A percentile compares a stretch with the other conserved stretches of the same genome.
phyloP scores from a whole-genome alignment of 2,113 vertebrate species.

The Cyanoramphus novaezelandiae region DNA sequence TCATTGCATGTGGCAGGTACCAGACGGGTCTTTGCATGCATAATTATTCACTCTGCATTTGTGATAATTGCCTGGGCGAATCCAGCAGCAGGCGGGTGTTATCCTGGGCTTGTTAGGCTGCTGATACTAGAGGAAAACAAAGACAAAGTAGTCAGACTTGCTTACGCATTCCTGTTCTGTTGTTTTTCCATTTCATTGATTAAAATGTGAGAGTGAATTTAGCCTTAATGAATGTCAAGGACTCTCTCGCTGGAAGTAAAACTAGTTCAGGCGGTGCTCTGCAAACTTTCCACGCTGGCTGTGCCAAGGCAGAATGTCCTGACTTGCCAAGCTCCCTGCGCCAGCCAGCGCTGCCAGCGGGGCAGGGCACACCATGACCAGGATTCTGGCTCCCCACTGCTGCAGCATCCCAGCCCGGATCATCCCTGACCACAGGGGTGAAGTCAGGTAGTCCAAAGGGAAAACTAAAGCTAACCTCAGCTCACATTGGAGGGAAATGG shows the following conservation, averaged over 20 bases:
- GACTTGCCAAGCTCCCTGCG: not conserved
- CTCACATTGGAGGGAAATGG: fast-evolving
- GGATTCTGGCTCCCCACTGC: not conserved
- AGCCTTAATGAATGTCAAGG: conserved; percentile 40
- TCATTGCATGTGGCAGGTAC: conserved; percentile 34
- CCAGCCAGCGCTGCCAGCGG: fast-evolving
- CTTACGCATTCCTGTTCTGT: conserved; percentile 26
- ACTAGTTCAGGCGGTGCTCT: not conserved
- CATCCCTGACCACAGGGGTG: not conserved
- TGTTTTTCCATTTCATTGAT: conserved; percentile 54
- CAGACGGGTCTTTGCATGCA: conserved; percentile 4
- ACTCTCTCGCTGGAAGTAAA: not conserved
- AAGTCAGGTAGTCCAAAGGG: fast-evolving
- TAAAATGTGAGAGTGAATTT: conserved; percentile 50
- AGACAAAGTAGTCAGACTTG: not conserved
- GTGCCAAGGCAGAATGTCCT: not conserved
- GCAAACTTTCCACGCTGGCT: not conserved
- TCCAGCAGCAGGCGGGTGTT: not conserved
- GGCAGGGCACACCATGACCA: fast-evolving
- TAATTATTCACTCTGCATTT: conserved; percentile 12
- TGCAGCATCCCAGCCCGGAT: fast-evolving
- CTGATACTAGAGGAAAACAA: not conserved
- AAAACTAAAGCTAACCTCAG: not conserved
- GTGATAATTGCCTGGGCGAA: conserved; percentile 40
- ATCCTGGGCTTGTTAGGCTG: not conserved